A percentile compares a stretch with the other conserved stretches of the same genome.
Evolutionary conservation across 1,140 invertebrate species (phyloP).

Genomic region (Rhysida immarginata): DNA sequence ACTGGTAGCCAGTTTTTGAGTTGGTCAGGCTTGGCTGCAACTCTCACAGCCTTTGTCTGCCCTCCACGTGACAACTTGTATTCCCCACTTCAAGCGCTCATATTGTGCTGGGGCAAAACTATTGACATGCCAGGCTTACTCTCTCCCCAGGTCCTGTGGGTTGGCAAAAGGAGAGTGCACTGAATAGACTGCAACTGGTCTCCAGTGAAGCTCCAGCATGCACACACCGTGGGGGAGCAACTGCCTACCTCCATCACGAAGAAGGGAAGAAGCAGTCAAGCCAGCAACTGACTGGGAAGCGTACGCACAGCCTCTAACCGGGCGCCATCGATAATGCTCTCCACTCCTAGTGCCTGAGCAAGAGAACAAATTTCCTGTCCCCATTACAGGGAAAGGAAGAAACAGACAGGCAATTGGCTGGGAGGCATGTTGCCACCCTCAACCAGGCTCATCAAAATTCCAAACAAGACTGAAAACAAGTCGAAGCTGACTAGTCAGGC

Average conservation of each 20-base stretch:
- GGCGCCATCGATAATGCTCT: no score
- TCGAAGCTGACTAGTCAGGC: not conserved
- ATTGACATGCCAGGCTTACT: slow-evolving; percentile 8
- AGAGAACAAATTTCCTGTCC: not conserved
- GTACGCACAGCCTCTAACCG: not conserved
- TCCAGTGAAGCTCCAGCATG: not conserved
- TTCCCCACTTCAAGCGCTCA: slow-evolving; percentile 5
- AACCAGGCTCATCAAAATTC: not conserved
- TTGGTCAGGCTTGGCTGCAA: not conserved
- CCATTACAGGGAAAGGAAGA: not conserved
- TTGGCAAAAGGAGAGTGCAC: not conserved
- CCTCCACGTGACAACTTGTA: slow-evolving; percentile 2
- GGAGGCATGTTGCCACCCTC: not conserved
- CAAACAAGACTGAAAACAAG: not conserved
- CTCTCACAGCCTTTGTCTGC: slow-evolving; percentile 1
- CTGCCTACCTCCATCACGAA: not conserved
- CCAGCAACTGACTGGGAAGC: not conserved
- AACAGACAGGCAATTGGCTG: not conserved
- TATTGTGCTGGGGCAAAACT: slow-evolving; percentile 5
- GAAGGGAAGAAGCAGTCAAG: not conserved
- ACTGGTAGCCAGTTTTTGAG: no score
- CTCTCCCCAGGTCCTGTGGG: not conserved
- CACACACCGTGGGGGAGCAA: slow-evolving; percentile 4
- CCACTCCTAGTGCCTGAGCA: no score
- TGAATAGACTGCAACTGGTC: slow-evolving; percentile 4